Conservation (phyloP, 2,797 vertebrate genomes). For the Dipus sagitta region DNA sequence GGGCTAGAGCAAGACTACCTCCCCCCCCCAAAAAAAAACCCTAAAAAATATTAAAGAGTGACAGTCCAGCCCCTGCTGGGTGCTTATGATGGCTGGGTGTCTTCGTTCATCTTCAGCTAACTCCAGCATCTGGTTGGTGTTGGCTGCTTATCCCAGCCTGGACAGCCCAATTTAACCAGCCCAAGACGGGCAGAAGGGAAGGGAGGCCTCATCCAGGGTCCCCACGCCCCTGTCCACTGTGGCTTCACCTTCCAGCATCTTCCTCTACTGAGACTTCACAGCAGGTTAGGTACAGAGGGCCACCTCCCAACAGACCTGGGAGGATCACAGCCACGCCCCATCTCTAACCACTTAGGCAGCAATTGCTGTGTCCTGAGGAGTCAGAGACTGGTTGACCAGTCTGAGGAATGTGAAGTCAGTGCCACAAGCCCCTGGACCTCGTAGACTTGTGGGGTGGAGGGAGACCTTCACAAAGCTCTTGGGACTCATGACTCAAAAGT, state of each 20-base stretch:
- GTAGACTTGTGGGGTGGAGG: neutral
- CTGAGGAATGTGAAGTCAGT: neutral
- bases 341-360: neutral
- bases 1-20: neutral
- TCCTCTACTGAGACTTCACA: too few relatives aligned
- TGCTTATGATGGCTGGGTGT: neutral
- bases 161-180: neutral
- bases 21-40: neutral
- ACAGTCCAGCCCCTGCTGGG: too few relatives aligned
- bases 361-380: neutral
- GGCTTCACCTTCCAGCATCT: too few relatives aligned
- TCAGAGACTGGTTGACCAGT: neutral
- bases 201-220: neutral
- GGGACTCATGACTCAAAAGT: neutral
- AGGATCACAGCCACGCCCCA: neutral
- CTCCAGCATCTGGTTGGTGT: neutral
- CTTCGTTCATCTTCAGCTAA: too few relatives aligned
- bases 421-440: too few relatives aligned
- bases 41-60: too few relatives aligned
- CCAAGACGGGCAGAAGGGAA: too few relatives aligned
- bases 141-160: neutral
- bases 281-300: too few relatives aligned
- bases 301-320: too few relatives aligned
- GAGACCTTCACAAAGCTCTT: neutral
- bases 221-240: accelerated